A percentile compares a stretch with the other conserved stretches of the same genome.
These are phyloP conservation scores for Heteronetta atricapilla DNA, from an alignment of 2,113 vertebrate genomes.

Conservation along the genomic window DNA sequence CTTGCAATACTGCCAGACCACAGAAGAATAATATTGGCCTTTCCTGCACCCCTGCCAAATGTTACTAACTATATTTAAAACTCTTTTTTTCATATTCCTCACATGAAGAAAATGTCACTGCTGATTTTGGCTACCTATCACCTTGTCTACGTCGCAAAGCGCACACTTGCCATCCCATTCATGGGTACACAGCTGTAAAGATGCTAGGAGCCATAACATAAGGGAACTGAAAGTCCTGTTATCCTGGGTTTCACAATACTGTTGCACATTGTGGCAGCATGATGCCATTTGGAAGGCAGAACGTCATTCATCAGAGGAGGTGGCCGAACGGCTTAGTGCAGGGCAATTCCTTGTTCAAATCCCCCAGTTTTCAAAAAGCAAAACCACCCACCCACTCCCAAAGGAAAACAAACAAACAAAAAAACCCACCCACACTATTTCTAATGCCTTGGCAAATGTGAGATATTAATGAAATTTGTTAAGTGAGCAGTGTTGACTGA, in stretches of 20 bases:
- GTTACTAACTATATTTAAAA: neutral
- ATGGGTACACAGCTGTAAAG: neutral
- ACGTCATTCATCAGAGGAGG: neutral
- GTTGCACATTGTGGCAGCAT: neutral
- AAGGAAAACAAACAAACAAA: too few relatives aligned
- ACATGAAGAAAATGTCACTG: neutral
- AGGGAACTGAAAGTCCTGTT: neutral
- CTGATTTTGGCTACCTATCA: neutral
- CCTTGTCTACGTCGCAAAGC: neutral
- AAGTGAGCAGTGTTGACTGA: constrained; percentile 69
- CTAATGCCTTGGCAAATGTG: neutral
- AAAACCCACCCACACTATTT: neutral
- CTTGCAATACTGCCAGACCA: neutral
- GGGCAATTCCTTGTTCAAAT: neutral
- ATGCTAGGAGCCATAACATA: neutral
- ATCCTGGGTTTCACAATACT: neutral
- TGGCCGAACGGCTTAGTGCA: neutral
- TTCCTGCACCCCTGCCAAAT: neutral
- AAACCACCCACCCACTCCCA: neutral
- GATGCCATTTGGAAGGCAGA: neutral
- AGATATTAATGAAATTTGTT: neutral
- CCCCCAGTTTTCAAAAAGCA: neutral
- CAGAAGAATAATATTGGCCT: neutral
- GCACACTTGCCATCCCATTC: neutral
- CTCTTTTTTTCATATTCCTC: neutral